Base-by-base conservation (phyloP, 2,113 vertebrate species). In the Bufo gargarizans region DNA sequence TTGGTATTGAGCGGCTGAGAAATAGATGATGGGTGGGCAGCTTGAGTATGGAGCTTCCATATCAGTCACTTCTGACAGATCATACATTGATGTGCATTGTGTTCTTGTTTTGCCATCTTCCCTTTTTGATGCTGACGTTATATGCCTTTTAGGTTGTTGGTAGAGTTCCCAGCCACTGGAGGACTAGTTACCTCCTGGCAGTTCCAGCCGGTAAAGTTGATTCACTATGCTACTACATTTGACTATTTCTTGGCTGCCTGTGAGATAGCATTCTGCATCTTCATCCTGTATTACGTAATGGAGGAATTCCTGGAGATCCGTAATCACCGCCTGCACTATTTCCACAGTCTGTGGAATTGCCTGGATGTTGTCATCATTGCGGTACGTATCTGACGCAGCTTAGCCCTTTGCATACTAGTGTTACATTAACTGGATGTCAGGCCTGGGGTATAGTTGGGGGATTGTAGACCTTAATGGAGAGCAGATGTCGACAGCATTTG, bases 271-370 rank as follows among this genome's bases (percentile, higher is more conserved):
- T 99, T 99, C 93, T 98, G 98, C 90, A 91, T 99, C 16, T 99
- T 99, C 92, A 93, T 98, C 91, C 92, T 99, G 17, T 99, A 99
- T 94, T 99, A 99, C 4, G 85, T 96, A 79, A 97, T 99, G 93
- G 98, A 99, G 93, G 98, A 99, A 90, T 93, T 94, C 85, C 85
- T 99, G 91, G 98, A 99, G 94, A 99, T 99, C 89, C 96, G 92
- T 82, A 96, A 99, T 90, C 97, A 99, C 88, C 95, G 94, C 1
- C 92, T 99, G 59, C 95, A 91, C 89, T 99, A 99, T 92, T 99
- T 99, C 94, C 96, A 93, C 91, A 99, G 94, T 91, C 93, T 97
- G 91, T 99, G 98, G 98, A 99, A 99, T 92, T 99, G 97, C 90
- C 95, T 99, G 85, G 98, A 99, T 89, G 93, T 99, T 89, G 93